A percentile compares a stretch with the other conserved stretches of the same genome.
Conservation (phyloP, 1,140 invertebrate species). For the Andrena cerasifolii region DNA sequence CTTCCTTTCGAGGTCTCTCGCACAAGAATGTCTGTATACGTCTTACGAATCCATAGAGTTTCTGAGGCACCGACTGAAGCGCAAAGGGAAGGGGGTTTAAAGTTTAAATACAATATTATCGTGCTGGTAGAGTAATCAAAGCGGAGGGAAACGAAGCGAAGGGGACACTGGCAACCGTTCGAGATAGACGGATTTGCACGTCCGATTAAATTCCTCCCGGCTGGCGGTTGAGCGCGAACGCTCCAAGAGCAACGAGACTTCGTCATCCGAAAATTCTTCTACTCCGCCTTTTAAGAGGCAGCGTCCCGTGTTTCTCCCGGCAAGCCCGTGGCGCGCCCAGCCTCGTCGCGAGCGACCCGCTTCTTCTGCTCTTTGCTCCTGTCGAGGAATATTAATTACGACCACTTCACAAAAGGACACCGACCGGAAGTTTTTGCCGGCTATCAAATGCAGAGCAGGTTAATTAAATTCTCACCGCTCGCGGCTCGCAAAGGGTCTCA, state of each 20-base stretch:
- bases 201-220: slow-evolving; percentile 36
- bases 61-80: too few species aligned
- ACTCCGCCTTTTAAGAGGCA: slow-evolving; percentile 36
- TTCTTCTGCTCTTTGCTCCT: slow-evolving; percentile 47
- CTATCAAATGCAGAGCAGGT: slow-evolving; percentile 77
- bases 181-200: slow-evolving; percentile 47
- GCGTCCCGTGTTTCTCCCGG: slow-evolving; percentile 21
- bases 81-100: too few species aligned
- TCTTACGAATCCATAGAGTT: too few species aligned
- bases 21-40: too few species aligned
- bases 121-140: slow-evolving; percentile 2
- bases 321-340: background rate
- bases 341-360: background rate
- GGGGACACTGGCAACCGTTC: slow-evolving; percentile 30
- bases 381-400: slow-evolving; percentile 74
- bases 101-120: background rate
- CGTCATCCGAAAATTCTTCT: slow-evolving; percentile 61
- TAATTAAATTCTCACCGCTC: slow-evolving; percentile 77
- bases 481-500: slow-evolving; percentile 50
- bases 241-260: slow-evolving; percentile 46
- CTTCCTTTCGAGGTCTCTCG: too few species aligned
- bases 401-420: slow-evolving; percentile 67
- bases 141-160: slow-evolving; percentile 9
- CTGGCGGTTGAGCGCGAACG: slow-evolving; percentile 16
- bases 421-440: slow-evolving; percentile 70